Evolutionary conservation across 2,113 vertebrate genomes (phyloP).

Genomic region (Cottus gobio): DNA sequence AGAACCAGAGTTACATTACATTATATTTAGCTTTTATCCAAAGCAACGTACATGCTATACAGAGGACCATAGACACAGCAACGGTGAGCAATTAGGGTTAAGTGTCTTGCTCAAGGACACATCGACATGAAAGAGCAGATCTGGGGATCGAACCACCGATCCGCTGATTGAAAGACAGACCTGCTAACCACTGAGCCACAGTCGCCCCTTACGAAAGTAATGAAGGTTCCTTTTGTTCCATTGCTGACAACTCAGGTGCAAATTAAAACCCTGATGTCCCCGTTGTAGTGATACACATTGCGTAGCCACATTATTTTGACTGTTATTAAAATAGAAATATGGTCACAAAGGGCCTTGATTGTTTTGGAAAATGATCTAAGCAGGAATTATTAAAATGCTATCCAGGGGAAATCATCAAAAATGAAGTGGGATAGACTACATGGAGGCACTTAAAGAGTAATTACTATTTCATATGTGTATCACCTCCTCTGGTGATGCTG

Average conservation of each 20-base stretch:
- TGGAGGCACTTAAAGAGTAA: constrained; percentile 43
- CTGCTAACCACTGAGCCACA: too few species aligned
- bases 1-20: background rate
- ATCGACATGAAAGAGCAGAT: too few species aligned
- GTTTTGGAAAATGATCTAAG: constrained; percentile 30
- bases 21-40: too few species aligned
- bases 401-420: constrained; percentile 27
- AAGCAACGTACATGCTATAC: too few species aligned
- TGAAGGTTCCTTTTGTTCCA: background rate
- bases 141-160: too few species aligned
- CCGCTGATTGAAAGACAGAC: too few species aligned
- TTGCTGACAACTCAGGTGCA: background rate
- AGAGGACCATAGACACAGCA: too few species aligned
- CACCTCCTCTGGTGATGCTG: constrained; percentile 54
- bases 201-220: too few species aligned
- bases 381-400: constrained; percentile 26
- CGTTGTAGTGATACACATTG: background rate
- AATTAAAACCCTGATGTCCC: background rate
- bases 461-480: constrained; percentile 40
- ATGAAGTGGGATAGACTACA: constrained; percentile 26
- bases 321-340: constrained; percentile 17
- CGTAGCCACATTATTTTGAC: background rate
- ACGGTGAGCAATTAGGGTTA: too few species aligned
- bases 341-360: constrained; percentile 14
- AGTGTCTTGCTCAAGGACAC: too few species aligned